These are phyloP conservation scores for Alentia gelatinosa DNA, from an alignment of 2,888 invertebrate species.

Conservation along the genomic window DNA sequence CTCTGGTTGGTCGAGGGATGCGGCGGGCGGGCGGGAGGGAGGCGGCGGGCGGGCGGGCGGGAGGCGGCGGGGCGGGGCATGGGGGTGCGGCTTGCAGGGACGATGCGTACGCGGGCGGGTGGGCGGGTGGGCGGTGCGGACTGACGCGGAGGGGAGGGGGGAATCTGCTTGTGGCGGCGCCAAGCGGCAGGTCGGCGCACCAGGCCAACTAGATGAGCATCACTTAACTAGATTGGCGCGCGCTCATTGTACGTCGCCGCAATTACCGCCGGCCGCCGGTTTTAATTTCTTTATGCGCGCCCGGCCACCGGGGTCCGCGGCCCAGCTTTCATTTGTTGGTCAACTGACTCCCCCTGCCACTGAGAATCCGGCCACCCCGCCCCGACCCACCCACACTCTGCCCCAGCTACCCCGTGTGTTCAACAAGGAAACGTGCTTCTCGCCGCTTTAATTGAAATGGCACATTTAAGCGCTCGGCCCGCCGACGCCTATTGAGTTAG, in stretches of 20 bases:
- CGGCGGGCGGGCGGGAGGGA: not conserved
- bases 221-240: constrained; percentile 46
- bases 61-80: not conserved
- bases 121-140: not conserved
- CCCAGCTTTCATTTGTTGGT: constrained; percentile 32
- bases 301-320: not conserved
- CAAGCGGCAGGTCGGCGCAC: not conserved
- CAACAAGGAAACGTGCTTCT: not conserved
- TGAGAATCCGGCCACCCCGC: too few species aligned
- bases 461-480: not conserved
- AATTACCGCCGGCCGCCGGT: constrained; percentile 15
- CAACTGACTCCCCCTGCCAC: not conserved
- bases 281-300: constrained; percentile 53
- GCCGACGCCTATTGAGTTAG: not conserved
- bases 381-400: not conserved
- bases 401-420: not conserved
- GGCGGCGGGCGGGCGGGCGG: not conserved
- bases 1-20: constrained; percentile 31
- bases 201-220: constrained; percentile 32
- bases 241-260: constrained; percentile 32
- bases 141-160: not conserved
- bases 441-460: not conserved
- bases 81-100: not conserved
- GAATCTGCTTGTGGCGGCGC: not conserved
- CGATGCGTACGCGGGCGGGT: not conserved